These are phyloP conservation scores for Graphium colonna DNA, from an alignment of 2,888 invertebrate genomes.

Conservation along the genomic window DNA sequence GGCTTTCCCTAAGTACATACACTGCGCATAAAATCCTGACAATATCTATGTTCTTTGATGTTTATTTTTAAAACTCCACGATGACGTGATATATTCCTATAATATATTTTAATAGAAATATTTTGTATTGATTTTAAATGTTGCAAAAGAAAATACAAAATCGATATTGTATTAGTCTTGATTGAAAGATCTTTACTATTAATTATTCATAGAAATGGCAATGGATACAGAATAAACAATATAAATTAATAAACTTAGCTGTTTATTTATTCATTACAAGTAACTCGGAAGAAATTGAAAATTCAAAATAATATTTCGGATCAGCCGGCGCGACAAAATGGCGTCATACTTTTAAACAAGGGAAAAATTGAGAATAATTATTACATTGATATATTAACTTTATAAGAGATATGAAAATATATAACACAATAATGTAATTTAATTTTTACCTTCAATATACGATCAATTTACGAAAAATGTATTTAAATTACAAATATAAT, in stretches of 20 bases:
- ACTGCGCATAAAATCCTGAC: background rate
- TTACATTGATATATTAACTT: slow-evolving; percentile 21
- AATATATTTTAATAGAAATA: background rate
- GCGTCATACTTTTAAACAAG: slow-evolving; percentile 75
- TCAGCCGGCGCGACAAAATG: slow-evolving; percentile 80
- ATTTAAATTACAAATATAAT: slow-evolving; percentile 58
- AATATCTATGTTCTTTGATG: background rate
- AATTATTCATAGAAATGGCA: background rate
- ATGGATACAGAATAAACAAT: background rate
- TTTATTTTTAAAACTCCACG: background rate
- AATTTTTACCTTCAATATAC: slow-evolving; percentile 52
- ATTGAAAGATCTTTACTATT: background rate
- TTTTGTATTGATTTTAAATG: background rate
- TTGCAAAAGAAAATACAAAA: slow-evolving; percentile 20
- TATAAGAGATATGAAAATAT: slow-evolving; percentile 18
- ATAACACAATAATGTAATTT: slow-evolving; percentile 2
- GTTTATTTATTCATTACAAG: slow-evolving; percentile 30
- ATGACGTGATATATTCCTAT: background rate
- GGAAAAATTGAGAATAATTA: slow-evolving; percentile 35
- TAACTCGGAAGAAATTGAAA: slow-evolving; percentile 34
- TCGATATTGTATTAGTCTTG: slow-evolving; percentile 16
- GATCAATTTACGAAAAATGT: slow-evolving; percentile 52
- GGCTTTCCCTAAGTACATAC: background rate
- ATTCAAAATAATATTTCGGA: slow-evolving; percentile 64
- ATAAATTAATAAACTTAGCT: slow-evolving; percentile 33